Evolutionary conservation across 2,888 invertebrate genomes (phyloP).

Genomic region (Erpobdella octoculata): DNA sequence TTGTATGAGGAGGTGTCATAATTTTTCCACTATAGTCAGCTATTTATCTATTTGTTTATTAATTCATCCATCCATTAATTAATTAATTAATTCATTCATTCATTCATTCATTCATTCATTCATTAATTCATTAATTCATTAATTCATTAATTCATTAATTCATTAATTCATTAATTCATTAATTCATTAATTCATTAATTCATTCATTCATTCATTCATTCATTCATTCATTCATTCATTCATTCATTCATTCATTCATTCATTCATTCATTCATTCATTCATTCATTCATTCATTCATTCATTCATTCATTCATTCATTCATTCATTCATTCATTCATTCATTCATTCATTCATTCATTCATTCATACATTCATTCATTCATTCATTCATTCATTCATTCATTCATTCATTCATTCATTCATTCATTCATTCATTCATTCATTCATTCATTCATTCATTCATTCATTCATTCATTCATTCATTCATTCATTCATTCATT

Average conservation of each 20-base stretch:
- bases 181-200: neutral
- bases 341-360: slow-evolving; percentile 24
- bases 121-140: neutral
- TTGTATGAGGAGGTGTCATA: too few relatives aligned
- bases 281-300: slow-evolving; percentile 24
- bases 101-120: slow-evolving; percentile 1
- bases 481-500: neutral
- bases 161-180: neutral
- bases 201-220: neutral
- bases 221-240: neutral
- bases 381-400: slow-evolving; percentile 21
- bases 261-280: slow-evolving; percentile 24
- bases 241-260: neutral
- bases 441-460: neutral
- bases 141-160: neutral
- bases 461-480: neutral
- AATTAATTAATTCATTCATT: neutral
- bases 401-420: neutral
- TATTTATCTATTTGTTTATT: neutral
- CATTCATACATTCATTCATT: slow-evolving; percentile 22
- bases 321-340: slow-evolving; percentile 23
- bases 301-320: slow-evolving; percentile 18
- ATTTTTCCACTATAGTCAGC: too few relatives aligned
- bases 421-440: neutral
- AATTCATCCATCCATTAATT: neutral